Conservation (phyloP, 2,797 vertebrate genomes). For the Myotis daubentonii region DNA sequence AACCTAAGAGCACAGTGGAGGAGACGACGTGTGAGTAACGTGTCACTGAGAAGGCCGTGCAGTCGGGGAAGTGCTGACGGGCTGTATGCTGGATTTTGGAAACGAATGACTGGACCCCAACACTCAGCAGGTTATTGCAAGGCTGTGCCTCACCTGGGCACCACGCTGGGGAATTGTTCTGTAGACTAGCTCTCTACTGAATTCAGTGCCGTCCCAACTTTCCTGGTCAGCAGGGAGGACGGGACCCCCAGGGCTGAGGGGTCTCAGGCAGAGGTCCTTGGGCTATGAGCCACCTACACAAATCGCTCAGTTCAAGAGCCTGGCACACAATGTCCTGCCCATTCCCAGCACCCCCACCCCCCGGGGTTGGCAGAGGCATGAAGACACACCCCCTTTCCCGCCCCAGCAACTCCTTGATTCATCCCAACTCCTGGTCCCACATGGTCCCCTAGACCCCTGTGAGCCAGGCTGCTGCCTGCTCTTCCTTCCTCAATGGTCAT, state of each 20-base stretch:
- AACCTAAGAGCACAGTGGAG: too few species aligned
- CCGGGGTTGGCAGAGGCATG: accelerated
- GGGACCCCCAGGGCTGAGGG: background rate
- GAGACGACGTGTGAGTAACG: too few species aligned
- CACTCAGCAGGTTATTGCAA: too few species aligned
- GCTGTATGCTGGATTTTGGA: too few species aligned
- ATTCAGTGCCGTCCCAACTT: too few species aligned
- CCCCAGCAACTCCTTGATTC: too few species aligned
- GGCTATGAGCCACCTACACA: background rate
- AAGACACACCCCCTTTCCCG: background rate
- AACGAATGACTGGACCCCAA: too few species aligned
- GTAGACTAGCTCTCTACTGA: background rate
- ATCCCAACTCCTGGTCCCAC: too few species aligned
- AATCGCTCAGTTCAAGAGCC: accelerated
- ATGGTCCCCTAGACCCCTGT: background rate
- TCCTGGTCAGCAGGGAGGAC: background rate
- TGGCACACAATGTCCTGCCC: accelerated
- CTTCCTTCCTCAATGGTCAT: background rate
- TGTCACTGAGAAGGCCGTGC: too few species aligned
- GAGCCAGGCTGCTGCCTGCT: background rate
- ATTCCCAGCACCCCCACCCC: background rate
- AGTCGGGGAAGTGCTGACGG: too few species aligned
- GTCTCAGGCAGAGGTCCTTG: background rate
- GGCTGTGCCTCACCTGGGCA: too few species aligned
- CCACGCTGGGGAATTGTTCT: background rate